Percentiles rank a stretch among this genome's conserved stretches.
Conservation (phyloP, 2,113 vertebrate genomes). For the Dromiciops gliroides region DNA sequence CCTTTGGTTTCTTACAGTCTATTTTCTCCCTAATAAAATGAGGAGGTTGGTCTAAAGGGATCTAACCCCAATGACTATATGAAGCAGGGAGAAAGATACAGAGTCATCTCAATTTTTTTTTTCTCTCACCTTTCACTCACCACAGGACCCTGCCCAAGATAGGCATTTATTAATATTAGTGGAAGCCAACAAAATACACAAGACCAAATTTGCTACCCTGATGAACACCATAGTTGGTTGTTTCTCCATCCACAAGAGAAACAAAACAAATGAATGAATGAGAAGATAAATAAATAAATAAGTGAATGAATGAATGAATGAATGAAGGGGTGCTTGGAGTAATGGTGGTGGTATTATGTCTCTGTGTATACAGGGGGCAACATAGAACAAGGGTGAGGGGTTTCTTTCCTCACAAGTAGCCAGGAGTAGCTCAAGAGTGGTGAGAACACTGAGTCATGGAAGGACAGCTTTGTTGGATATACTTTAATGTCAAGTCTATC, state of each 20-base stretch:
- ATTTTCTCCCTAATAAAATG: neutral
- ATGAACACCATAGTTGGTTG: too few species aligned
- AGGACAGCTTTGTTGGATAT: slow-evolving; percentile 2
- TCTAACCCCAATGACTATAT: neutral
- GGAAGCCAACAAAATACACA: neutral
- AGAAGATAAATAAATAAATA: too few species aligned
- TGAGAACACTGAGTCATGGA: neutral
- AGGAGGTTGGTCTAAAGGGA: too few species aligned
- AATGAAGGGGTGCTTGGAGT: neutral
- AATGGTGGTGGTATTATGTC: neutral
- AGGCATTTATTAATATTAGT: neutral
- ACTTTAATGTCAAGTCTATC: slow-evolving; percentile 45
- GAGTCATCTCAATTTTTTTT: neutral
- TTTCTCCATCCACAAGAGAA: neutral
- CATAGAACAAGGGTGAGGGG: neutral
- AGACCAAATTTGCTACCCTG: too few species aligned
- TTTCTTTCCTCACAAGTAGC: neutral
- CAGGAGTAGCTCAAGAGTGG: neutral
- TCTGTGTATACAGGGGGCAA: neutral
- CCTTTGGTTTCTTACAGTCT: neutral
- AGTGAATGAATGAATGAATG: too few species aligned
- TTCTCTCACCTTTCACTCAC: neutral
- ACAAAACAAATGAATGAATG: neutral
- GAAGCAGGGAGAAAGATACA: neutral
- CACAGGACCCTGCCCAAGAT: neutral